Evolutionary conservation across 2,113 vertebrate genomes (phyloP), one percentile per base, ranked within the genome.

Genomic region (Gallinago paraguaiae): DNA sequence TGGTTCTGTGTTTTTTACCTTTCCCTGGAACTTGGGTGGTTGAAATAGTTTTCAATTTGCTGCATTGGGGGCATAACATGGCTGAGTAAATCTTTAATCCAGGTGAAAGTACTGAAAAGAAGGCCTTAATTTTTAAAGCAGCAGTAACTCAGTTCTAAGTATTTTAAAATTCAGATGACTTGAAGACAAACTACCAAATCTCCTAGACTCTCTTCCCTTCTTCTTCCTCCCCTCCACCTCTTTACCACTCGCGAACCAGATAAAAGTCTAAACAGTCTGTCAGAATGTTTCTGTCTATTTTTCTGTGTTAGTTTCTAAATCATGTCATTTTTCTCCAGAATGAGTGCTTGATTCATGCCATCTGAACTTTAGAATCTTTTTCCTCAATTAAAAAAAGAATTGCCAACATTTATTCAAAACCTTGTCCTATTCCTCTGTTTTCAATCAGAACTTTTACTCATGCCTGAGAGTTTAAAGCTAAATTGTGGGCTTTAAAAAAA

Each of bases 181-280:
- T 68, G 68, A 80, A 93, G 27, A 54, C 6, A 63, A 83, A 71
- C 43, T 75, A 77, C 15, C 23, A 63, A 50, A 56, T 78, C 5
- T 39, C 17, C 48, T 64, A 72, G 27, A 72, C 13, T 70, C 7
- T 60, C 10, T 51, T 78, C 77, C 51, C 11, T 78, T 83, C 46
- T 74, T 82, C 50, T 70, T 90, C 23, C 15, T 71, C 28, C 27
- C 17, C 31, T 92, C 75, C 27, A 65, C n/a, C 22, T 88, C 45
- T 70, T 90, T 70, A 59, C 35, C 63, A 17, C 80, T 80, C 15
- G 16, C 2, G 18, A 45, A 89, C 30, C 48, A 63, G 76, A 33
- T 31, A 89, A 86, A 94, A 88, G 68, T 72, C 92, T 91, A 89
- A 91, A 77, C 41, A 69, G 35, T 39, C 61, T 82, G n/a, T 93